A percentile compares a stretch with the other conserved stretches of the same genome.
Conservation (phyloP, 2,113 vertebrate species). For the Charina bottae region DNA sequence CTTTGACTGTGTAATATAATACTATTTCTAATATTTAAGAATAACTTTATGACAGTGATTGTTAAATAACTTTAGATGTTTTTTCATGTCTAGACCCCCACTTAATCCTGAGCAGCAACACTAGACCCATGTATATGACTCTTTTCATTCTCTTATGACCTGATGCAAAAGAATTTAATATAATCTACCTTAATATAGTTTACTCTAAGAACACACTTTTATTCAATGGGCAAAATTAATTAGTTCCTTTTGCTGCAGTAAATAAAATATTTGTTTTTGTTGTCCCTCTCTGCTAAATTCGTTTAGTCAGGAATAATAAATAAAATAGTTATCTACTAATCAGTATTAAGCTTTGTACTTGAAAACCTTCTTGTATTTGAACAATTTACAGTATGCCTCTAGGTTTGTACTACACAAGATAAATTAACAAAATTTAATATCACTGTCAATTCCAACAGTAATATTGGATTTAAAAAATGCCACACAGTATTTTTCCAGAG, state of each 20-base stretch:
- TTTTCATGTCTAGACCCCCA: neutral
- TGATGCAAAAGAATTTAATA: neutral
- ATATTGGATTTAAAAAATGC: neutral
- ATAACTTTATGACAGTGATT: neutral
- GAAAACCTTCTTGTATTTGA: conserved; percentile 20
- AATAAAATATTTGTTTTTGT: neutral
- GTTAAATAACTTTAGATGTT: too few relatives aligned
- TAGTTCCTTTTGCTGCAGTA: neutral
- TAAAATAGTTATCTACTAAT: conserved; percentile 1
- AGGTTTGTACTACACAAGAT: neutral
- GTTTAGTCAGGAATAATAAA: neutral
- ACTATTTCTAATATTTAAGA: neutral
- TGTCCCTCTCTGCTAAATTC: neutral
- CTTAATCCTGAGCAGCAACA: neutral
- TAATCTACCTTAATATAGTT: neutral
- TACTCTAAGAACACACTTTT: neutral
- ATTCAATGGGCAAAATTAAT: neutral
- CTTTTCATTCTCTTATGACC: neutral
- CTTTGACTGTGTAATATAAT: neutral
- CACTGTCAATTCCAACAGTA: conserved; percentile 30
- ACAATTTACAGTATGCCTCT: conserved; percentile 5
- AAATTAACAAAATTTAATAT: conserved; percentile 21
- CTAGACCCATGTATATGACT: too few relatives aligned
- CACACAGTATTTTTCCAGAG: conserved; percentile 24
- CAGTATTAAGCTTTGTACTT: neutral